A percentile compares a stretch with the other conserved stretches of the same genome.
Conservation (phyloP, 2,113 vertebrate genomes). For the Penelope pileata region DNA sequence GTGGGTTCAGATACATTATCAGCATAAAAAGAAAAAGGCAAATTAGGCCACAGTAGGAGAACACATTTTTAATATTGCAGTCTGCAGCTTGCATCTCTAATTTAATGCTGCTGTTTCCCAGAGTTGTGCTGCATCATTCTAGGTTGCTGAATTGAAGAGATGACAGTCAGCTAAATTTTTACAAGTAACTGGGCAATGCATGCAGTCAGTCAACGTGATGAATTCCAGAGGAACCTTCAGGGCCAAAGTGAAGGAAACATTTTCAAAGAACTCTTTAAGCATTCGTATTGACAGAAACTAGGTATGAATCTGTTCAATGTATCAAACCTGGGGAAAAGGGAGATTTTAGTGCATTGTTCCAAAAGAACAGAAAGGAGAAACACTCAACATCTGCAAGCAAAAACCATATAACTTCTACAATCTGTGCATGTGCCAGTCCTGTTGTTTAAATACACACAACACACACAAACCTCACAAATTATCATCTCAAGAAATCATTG, state of each 20-base stretch:
- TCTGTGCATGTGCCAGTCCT: background rate
- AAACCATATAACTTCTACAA: background rate
- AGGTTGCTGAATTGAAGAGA: background rate
- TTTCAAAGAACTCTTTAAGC: background rate
- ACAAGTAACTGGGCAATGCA: background rate
- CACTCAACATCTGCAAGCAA: background rate
- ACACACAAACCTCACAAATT: background rate
- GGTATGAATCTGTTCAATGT: background rate
- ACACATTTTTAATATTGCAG: constrained; percentile 63
- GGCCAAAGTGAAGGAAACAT: background rate
- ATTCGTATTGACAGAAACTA: background rate
- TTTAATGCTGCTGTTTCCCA: constrained; percentile 48
- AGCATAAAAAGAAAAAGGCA: constrained; percentile 69
- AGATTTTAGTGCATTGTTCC: background rate
- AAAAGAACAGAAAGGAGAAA: background rate
- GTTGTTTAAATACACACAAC: background rate
- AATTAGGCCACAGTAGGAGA: constrained; percentile 70
- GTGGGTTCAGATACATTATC: constrained; percentile 61
- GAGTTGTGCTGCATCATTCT: constrained; percentile 24
- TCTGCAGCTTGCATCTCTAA: constrained; percentile 56
- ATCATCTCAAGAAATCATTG: background rate
- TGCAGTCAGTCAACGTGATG: background rate
- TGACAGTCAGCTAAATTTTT: constrained; percentile 8
- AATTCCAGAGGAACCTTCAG: constrained; percentile 3
- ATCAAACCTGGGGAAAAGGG: background rate